phyloP scores from a whole-genome alignment of 2,113 vertebrate genomes.

The Oncorhynchus mykiss region DNA sequence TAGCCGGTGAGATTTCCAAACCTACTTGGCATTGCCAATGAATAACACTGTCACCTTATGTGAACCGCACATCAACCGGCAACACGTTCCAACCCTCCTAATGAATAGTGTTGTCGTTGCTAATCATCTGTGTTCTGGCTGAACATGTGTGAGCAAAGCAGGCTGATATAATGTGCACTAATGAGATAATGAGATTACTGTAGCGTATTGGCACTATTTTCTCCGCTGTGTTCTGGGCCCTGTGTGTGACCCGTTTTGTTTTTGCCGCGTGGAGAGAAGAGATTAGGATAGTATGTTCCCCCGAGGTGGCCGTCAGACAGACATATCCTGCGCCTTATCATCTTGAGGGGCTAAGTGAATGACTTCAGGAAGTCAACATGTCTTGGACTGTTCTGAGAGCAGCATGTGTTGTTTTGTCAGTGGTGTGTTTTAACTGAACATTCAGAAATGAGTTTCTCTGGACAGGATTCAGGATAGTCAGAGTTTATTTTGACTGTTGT shows the following conservation, averaged over 20 bases:
- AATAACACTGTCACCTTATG: neutral
- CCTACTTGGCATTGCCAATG: neutral
- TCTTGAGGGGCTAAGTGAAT: neutral
- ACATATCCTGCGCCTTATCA: neutral
- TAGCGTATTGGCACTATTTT: slow-evolving; percentile 3
- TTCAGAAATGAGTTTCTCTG: neutral
- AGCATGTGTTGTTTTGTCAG: too few relatives aligned
- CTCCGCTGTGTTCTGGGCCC: neutral
- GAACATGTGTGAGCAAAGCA: neutral
- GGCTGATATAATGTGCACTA: neutral
- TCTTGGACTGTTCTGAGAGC: too few relatives aligned
- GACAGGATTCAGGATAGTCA: neutral
- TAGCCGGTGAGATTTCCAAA: neutral
- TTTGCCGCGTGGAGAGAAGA: neutral
- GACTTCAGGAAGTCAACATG: too few relatives aligned
- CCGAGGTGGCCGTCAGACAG: slow-evolving; percentile 1
- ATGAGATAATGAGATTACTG: slow-evolving; percentile 1
- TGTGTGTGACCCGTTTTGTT: neutral
- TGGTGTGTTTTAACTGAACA: neutral
- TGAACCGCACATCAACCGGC: neutral
- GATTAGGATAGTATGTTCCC: slow-evolving; percentile 4
- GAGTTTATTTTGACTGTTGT: neutral
- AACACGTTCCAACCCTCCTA: neutral
- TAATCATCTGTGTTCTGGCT: neutral
- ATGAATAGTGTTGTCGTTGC: neutral